Conservation (phyloP, 2,113 vertebrate genomes). For the Ceyx cyanopectus region DNA sequence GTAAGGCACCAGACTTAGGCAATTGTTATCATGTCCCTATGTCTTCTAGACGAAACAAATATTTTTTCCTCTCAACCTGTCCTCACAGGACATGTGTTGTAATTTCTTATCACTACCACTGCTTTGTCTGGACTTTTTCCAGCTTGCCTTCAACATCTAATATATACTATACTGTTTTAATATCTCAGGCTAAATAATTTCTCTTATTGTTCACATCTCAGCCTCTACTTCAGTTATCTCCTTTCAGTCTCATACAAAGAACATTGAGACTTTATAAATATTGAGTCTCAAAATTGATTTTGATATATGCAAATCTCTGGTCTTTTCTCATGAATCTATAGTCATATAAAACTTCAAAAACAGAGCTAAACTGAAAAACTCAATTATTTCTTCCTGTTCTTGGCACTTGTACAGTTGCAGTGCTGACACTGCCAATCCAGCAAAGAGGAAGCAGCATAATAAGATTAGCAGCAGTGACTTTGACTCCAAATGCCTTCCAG, state of each 20-base stretch:
- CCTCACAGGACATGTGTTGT: background rate
- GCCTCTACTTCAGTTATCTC: background rate
- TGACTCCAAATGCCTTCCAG: slow-evolving; percentile 33
- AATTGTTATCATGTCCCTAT: background rate
- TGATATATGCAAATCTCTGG: background rate
- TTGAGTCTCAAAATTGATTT: background rate
- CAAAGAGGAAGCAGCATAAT: slow-evolving; percentile 14
- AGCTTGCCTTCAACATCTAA: background rate
- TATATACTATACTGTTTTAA: background rate
- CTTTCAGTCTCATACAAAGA: background rate
- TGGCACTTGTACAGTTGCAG: background rate
- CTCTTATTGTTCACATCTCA: background rate
- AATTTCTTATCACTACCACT: background rate
- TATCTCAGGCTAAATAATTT: background rate
- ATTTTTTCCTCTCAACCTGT: background rate
- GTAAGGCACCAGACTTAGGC: background rate
- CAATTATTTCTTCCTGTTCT: background rate
- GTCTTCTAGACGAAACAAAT: background rate
- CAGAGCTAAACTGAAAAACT: background rate
- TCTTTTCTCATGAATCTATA: background rate
- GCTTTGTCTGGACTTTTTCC: background rate
- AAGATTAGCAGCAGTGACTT: background rate
- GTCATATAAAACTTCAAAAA: background rate
- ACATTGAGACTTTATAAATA: background rate
- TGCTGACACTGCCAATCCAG: background rate